phyloP scores from a whole-genome alignment of 2,888 invertebrate species.

The Catocala sponsa region DNA sequence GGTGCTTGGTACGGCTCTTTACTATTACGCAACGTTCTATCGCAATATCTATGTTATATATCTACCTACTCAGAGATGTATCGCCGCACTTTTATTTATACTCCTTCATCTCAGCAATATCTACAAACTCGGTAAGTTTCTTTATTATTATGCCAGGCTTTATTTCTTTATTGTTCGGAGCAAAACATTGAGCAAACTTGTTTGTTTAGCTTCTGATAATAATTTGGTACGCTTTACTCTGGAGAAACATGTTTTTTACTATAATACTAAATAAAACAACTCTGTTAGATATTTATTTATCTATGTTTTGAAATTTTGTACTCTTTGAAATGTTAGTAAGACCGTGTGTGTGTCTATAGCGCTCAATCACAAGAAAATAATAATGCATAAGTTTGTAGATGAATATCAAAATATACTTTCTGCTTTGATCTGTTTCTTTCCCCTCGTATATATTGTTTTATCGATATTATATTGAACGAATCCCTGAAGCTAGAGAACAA shows the following conservation, averaged over 20 bases:
- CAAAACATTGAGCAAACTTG: constrained; percentile 49
- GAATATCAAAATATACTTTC: constrained; percentile 10
- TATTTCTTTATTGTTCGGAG: constrained; percentile 53
- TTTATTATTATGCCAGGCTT: constrained; percentile 54
- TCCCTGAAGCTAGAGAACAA: constrained; percentile 64
- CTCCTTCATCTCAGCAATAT: constrained; percentile 53
- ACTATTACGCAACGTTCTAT: constrained; percentile 32
- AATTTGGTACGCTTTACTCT: constrained; percentile 34
- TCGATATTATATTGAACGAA: constrained; percentile 59
- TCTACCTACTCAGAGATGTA: constrained; percentile 29
- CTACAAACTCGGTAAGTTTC: constrained; percentile 55
- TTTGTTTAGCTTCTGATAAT: constrained; percentile 45
- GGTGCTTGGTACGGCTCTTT: constrained; percentile 13
- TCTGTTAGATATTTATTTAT: neutral
- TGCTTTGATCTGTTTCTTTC: constrained; percentile 13
- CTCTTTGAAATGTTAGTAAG: no score
- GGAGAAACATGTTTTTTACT: constrained; percentile 9
- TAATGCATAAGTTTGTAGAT: neutral
- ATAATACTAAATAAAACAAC: neutral
- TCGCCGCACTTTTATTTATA: constrained; percentile 49
- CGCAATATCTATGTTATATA: constrained; percentile 31
- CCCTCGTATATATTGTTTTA: constrained; percentile 45
- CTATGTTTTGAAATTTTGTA: no score
- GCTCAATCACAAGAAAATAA: neutral
- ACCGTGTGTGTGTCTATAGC: no score